Conservation (phyloP, 2,888 invertebrate genomes). For the Leptarthrus brevirostris region DNA sequence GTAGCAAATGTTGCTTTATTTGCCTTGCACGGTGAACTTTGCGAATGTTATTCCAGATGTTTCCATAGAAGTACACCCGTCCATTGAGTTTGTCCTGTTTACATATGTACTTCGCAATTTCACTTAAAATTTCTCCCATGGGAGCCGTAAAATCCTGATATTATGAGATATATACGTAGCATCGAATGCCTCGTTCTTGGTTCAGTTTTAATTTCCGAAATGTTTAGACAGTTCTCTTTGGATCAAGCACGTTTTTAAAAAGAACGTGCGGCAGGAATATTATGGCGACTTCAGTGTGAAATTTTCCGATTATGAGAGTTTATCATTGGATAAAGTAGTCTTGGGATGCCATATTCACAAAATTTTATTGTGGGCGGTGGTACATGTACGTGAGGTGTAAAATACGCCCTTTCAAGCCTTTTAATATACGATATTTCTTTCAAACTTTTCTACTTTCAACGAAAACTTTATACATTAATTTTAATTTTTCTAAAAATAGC, state of each 20-base stretch:
- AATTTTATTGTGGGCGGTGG: constrained; percentile 15
- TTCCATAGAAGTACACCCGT: constrained; percentile 34
- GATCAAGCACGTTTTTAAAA: constrained; percentile 39
- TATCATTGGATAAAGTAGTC: constrained; percentile 7
- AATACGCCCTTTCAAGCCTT: constrained; percentile 10
- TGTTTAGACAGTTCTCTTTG: constrained; percentile 36
- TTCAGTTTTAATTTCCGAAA: constrained; percentile 37
- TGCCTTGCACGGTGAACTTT: constrained; percentile 36
- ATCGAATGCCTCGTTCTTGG: constrained; percentile 2
- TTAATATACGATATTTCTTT: constrained; percentile 31
- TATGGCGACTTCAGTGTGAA: background rate
- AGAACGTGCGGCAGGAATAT: constrained; percentile 1
- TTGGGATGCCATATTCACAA: constrained; percentile 1
- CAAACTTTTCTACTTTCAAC: constrained; percentile 35
- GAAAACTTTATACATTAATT: constrained; percentile 29
- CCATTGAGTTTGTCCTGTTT: constrained; percentile 37
- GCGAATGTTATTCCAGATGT: constrained; percentile 46
- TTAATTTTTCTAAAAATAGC: constrained; percentile 26
- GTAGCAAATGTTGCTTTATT: constrained; percentile 37
- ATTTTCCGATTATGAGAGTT: constrained; percentile 12
- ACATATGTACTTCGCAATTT: constrained; percentile 43
- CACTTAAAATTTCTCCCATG: constrained; percentile 37
- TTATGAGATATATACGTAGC: constrained; percentile 43
- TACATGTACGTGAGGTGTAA: constrained; percentile 6
- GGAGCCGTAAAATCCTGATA: constrained; percentile 46